phyloP scores from a whole-genome alignment of 2,888 invertebrate genomes.

The Rhyacophila evoluta region DNA sequence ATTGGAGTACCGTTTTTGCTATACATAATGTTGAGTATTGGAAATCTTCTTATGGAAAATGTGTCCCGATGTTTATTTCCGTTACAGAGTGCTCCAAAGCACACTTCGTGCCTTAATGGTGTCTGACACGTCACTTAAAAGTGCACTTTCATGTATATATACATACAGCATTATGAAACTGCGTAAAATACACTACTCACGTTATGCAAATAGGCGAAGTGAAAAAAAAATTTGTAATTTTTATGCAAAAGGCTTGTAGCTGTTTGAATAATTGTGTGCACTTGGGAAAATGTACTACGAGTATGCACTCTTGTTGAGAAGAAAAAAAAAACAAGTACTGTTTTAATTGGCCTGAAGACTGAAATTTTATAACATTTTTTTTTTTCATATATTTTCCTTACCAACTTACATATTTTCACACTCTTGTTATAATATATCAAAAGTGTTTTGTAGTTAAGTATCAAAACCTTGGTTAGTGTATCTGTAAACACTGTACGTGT shows the following conservation, averaged over 20 bases:
- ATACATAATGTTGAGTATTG: conserved; percentile 38
- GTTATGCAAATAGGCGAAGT: neutral
- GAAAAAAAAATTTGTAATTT: neutral
- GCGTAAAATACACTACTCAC: neutral
- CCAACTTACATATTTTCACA: too few relatives aligned
- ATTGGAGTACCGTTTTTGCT: conserved; percentile 11
- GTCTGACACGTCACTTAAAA: conserved; percentile 44
- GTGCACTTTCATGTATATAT: conserved; percentile 44
- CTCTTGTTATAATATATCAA: too few relatives aligned
- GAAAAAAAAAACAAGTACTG: too few relatives aligned
- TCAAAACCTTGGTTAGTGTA: too few relatives aligned
- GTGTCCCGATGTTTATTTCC: conserved; percentile 47
- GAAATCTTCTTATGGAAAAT: conserved; percentile 44
- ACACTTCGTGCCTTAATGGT: conserved; percentile 29
- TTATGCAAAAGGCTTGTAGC: neutral
- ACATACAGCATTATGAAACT: neutral
- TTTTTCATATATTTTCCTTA: too few relatives aligned
- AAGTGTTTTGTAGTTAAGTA: too few relatives aligned
- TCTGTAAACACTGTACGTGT: too few relatives aligned
- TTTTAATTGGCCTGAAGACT: too few relatives aligned
- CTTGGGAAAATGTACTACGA: too few relatives aligned
- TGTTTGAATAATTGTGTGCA: too few relatives aligned
- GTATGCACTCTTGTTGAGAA: too few relatives aligned
- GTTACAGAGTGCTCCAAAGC: conserved; percentile 23
- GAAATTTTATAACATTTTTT: too few relatives aligned